These are phyloP conservation scores for Montipora capitata DNA, from an alignment of 92 coral and sea anemone genomes.

Conservation along the genomic window DNA sequence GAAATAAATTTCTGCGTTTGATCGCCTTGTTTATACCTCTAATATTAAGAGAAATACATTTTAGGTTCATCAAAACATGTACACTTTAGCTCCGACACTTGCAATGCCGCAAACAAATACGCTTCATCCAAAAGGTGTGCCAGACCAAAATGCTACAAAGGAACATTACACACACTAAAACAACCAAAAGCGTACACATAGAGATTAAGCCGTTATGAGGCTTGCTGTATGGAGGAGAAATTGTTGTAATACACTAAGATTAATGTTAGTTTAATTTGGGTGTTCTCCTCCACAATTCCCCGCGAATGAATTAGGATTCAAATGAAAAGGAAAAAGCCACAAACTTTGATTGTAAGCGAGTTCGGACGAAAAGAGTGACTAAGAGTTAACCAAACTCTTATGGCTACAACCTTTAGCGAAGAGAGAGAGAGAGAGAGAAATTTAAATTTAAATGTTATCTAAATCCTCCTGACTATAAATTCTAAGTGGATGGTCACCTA, in stretches of 20 bases:
- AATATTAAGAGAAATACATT: background rate
- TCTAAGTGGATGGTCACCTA: background rate
- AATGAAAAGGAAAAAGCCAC: background rate
- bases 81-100: background rate
- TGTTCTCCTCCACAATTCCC: slow-evolving; percentile 10
- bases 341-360: background rate
- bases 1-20: slow-evolving; percentile 1
- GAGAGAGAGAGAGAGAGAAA: too few species aligned
- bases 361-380: background rate
- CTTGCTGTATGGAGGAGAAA: background rate
- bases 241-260: background rate
- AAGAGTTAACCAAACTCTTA: background rate
- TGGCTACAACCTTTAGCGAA: background rate
- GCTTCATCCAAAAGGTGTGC: background rate
- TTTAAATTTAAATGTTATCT: background rate
- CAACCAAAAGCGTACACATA: background rate
- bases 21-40: slow-evolving; percentile 1
- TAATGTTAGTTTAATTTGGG: background rate
- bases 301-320: background rate
- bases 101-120: background rate
- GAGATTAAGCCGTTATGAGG: background rate
- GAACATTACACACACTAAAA: background rate
- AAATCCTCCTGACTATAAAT: background rate
- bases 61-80: background rate
- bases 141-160: background rate